Evolutionary conservation across 2,888 invertebrate species (phyloP).

Genomic region (Halocaridina rubra): DNA sequence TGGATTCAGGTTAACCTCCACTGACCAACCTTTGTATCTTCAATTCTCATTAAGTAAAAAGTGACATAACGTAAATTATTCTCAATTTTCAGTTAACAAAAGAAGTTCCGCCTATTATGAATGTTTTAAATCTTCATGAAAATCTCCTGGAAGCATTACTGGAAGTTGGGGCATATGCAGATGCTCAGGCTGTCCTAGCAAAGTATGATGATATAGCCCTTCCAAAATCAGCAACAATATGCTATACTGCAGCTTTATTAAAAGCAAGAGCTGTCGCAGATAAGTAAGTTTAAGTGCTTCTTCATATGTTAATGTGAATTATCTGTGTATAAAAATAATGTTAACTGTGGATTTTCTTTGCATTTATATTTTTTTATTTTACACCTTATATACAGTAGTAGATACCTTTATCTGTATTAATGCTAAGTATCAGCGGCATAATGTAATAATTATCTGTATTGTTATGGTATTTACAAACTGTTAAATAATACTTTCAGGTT

Average conservation of each 20-base stretch:
- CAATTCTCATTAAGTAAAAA: too few species aligned
- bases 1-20: too few species aligned
- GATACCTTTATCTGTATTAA: too few species aligned
- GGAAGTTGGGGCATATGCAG: slow-evolving; percentile 96
- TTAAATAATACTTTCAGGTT: slow-evolving; percentile 72
- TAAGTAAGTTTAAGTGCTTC: slow-evolving; percentile 73
- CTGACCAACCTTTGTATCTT: too few species aligned
- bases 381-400: too few species aligned
- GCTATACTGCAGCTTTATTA: slow-evolving; percentile 93
- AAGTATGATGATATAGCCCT: slow-evolving; percentile 94
- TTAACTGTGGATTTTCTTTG: too few species aligned
- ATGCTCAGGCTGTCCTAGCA: slow-evolving; percentile 91
- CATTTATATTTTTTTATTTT: too few species aligned
- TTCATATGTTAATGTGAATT: not conserved
- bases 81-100: slow-evolving; percentile 84
- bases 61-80: too few species aligned
- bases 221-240: slow-evolving; percentile 94
- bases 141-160: slow-evolving; percentile 94
- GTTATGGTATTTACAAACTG: too few species aligned
- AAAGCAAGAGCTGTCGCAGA: slow-evolving; percentile 92
- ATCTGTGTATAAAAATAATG: not conserved
- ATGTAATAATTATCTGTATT: too few species aligned
- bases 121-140: slow-evolving; percentile 92
- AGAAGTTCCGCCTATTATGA: slow-evolving; percentile 95
- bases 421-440: too few species aligned